Evolutionary conservation across 2,797 vertebrate genomes (phyloP), one percentile per base, ranked within the genome.

Genomic region (Clarias laeviceps): DNA sequence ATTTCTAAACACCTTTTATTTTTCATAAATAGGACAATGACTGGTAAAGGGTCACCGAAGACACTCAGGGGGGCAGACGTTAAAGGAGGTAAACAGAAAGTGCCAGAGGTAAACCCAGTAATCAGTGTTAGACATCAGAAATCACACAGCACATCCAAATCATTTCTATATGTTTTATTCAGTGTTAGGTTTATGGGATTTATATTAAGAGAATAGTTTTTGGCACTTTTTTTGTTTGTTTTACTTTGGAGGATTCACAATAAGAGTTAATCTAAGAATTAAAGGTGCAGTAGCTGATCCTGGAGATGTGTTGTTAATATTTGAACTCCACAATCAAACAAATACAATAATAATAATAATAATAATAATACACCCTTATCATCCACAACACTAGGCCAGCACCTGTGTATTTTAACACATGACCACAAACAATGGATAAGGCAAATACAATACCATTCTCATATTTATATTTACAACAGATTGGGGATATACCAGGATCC

Each of bases 91-190:
- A 90, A 89, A 82, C 65, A 88, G 27, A 87, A 91, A 56, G 32
- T 59, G 20, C 57, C 70, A 65, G 91, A 93, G 93, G 94, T 94
- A 83, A 90, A 82, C 20, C 12, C 79, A 80, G 59, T 56, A 17
- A n/a, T n/a, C 32, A 0, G n/a, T 22, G 20, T n/a, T 62, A 1
- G 40, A 59, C 64, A 15, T 81, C 32, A 79, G 76, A 62, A 57
- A 20, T 56, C 50, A 1, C 24, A 74, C 45, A 18, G 15, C 15
- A 56, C 69, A 24, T 2, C 0, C 37, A 45, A n/a, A 50, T 22
- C 1, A 6, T 18, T 45, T n/a, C 22, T n/a, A 15, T 4, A 66
- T 2, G 29, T 68, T 34, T 4, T 0, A 37, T 37, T 22, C 7
- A 20, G 2, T 20, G 18, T 7, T 20, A 22, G 18, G 45, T 12